Evolutionary conservation across 2,797 vertebrate species (phyloP).

Genomic region (Xenentodon cancila): DNA sequence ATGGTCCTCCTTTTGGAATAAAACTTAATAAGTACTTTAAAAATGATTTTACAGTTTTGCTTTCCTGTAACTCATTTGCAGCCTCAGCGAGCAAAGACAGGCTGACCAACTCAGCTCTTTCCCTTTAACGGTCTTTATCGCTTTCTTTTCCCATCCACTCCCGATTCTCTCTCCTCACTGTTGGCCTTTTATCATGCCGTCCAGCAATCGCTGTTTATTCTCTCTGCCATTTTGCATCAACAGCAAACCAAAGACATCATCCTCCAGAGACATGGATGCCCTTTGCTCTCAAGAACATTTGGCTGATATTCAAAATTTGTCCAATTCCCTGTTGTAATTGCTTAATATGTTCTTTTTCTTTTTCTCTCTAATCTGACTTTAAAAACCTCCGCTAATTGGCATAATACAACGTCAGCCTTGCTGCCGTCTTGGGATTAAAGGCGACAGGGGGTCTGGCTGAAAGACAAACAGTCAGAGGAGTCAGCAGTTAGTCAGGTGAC

Average conservation of each 20-base stretch:
- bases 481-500: conserved; percentile 21
- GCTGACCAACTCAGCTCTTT: too few species aligned
- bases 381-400: conserved; percentile 38
- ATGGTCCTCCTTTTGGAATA: too few species aligned
- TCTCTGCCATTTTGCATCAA: conserved; percentile 36
- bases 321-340: conserved; percentile 38
- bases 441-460: neutral
- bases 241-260: conserved; percentile 20
- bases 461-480: conserved; percentile 15
- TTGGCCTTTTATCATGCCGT: too few species aligned
- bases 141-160: too few species aligned
- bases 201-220: conserved; percentile 5
- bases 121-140: too few species aligned
- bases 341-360: conserved; percentile 19
- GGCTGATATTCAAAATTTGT: conserved; percentile 15
- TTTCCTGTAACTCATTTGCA: too few species aligned
- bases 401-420: conserved; percentile 35
- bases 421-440: conserved; percentile 43
- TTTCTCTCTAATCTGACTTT: conserved; percentile 52
- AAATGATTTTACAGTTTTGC: too few species aligned
- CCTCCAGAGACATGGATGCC: neutral
- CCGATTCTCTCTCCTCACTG: too few species aligned
- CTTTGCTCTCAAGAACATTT: conserved; percentile 27
- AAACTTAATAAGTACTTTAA: too few species aligned
- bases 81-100: too few species aligned